Base-by-base conservation (phyloP, 2,797 vertebrate species). In the Anisognathus igniventris region DNA sequence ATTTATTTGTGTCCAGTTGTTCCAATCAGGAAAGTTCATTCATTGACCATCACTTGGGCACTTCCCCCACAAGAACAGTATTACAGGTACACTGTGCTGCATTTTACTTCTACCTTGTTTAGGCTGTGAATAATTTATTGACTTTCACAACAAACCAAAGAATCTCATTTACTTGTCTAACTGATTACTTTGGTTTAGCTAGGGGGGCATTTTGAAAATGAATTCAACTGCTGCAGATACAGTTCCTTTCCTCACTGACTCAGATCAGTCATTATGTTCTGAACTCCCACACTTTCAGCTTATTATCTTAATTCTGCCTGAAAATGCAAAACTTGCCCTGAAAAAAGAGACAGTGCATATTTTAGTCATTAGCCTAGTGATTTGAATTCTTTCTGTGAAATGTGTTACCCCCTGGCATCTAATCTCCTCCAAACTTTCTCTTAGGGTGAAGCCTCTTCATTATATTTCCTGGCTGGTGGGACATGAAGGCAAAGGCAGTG, bases 391-490 rank as follows among this genome's bases (percentile, higher is more conserved):
- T 86, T 17, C 51, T 93, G 48, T 90, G 70, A 53, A 81, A 68
- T 5, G 1, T 70, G 39, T 39, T 74, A 60, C 14, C 68, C 93
- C 16, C 47, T 89, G 45, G 35, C 62, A 64, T 90, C 92, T 88
- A 66, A 68, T 67, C 12, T 47, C 58, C 33, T 84, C 68, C 47
- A 24, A 24, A 90, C 92, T 93, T 92, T 90, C 58, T 88, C 90
- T 60, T 95, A 99, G 99, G 94, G 99, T 99, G 96, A 99, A 99
- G 91, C 99, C 99, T 68, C 98, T 99, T 95, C 98, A 99, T 95
- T 99, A 99, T 94, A 98, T 99, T 94, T 99, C 99, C 75, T 99
- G 99, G 99, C 96, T 99, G 96, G 98, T 99, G 67, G 99, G 99
- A 97, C 99, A 99, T 60, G 99, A 99, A 98, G 99, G 99, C 76